Base-by-base conservation (phyloP, 2,797 vertebrate genomes). In the Borostomias antarcticus region DNA sequence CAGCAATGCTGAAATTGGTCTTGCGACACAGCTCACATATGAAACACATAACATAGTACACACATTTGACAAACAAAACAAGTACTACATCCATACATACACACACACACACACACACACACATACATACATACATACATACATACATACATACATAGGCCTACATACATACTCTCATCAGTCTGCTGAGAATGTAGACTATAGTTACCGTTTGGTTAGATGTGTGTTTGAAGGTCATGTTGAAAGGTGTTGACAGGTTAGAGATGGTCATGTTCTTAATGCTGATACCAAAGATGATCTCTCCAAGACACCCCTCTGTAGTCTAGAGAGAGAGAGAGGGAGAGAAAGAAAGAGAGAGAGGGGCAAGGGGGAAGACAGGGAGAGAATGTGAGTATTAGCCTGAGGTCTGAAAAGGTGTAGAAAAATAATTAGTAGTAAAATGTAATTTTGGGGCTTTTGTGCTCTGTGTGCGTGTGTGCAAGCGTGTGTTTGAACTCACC, bases 191-290 rank as follows among this genome's bases (percentile, higher is more conserved):
- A 40, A 5, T 13, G 28, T 66, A 9, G n/a, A 9, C 29, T 4
- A n/a, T 25, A 58, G 43, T 25, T 28, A 48, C 33, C 43, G 8
- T 30, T 37, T 37, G 2, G n/a, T 23, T 6, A 2, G 32, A 28
- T 19, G 13, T 67, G 15, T 59, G 32, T 21, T 13, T 25, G 57
- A 60, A 37, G 8, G 3, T 60, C 9, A 67, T 51, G 13, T 4
- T 26, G 23, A 59, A 58, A 3, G 43, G 23, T 4, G 56, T 59
- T 7, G 56, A 45, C 13, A 60, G 21, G 9, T 67, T 60, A 10
- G 25, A 52, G 45, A 60, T 53, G 32, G 45, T 51, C 6, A 67
- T 32, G 40, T 67, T 59, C 52, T 28, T 45, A 33, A 60, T 45
- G 10, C 60, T 11, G 1, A 67, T 59, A 15, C 57, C 45, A 50